Evolutionary conservation across 2,797 vertebrate species (phyloP).

Genomic region (Channallabes apus): DNA sequence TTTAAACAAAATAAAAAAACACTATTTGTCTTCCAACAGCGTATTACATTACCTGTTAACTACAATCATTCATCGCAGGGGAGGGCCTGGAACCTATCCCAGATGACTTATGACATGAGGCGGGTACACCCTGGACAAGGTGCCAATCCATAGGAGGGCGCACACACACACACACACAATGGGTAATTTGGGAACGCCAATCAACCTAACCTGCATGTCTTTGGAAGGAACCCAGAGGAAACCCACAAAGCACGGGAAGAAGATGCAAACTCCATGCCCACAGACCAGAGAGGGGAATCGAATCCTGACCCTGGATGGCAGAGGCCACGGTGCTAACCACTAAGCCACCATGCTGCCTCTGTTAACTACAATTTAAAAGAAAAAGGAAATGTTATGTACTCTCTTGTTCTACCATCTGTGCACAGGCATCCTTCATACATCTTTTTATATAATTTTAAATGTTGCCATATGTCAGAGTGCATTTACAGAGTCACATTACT

Average conservation of each 20-base stretch:
- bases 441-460: not conserved
- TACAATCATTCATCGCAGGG: not conserved
- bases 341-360: no score
- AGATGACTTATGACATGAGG: no score
- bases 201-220: no score
- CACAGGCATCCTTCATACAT: constrained; percentile 36
- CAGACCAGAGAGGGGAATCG: no score
- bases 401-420: not conserved
- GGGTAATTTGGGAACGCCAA: no score
- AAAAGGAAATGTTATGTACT: not conserved
- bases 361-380: not conserved
- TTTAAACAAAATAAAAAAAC: not conserved
- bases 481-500: constrained; percentile 22
- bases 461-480: constrained; percentile 41
- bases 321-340: no score
- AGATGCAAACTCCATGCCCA: no score
- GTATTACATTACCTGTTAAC: not conserved
- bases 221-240: not conserved
- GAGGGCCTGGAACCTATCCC: no score
- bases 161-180: no score
- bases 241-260: not conserved
- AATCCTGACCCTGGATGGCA: no score
- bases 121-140: no score
- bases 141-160: no score
- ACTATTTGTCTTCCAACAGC: not conserved